These are phyloP conservation scores for Drosophila santomea DNA, from an alignment of 1,140 invertebrate genomes.

Conservation along the genomic window DNA sequence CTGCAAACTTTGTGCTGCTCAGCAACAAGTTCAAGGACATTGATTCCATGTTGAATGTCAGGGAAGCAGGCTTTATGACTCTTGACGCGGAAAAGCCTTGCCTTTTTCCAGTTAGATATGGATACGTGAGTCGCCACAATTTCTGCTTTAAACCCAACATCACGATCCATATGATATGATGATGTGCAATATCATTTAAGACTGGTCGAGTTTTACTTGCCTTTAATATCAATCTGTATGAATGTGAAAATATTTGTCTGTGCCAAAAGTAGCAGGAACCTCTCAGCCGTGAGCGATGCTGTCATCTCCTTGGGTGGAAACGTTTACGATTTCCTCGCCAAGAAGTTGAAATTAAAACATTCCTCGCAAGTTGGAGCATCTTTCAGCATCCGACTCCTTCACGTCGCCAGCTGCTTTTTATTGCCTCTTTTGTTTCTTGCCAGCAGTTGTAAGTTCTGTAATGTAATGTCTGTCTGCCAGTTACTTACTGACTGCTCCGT, in stretches of 20 bases:
- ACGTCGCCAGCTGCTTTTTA: constrained; percentile 37
- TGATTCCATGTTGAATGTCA: constrained; percentile 30
- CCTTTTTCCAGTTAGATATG: neutral
- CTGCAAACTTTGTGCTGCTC: constrained; percentile 15
- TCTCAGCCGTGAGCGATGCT: neutral
- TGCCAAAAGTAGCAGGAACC: neutral
- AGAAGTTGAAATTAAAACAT: constrained; percentile 74
- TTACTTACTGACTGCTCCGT: constrained; percentile 44
- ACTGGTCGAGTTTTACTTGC: neutral
- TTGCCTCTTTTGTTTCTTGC: constrained; percentile 44
- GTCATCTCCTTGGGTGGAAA: constrained; percentile 7
- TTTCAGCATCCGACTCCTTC: constrained; percentile 18
- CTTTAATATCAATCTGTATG: neutral
- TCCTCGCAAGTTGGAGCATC: constrained; percentile 47
- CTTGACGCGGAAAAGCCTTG: constrained; percentile 37
- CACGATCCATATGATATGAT: no score
- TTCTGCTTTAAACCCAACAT: no score
- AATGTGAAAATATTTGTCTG: neutral
- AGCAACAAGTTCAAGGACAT: constrained; percentile 68
- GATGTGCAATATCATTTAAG: neutral
- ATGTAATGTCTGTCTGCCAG: constrained; percentile 37
- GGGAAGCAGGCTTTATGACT: constrained; percentile 35
- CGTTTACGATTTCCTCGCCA: constrained; percentile 13
- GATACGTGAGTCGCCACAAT: neutral
- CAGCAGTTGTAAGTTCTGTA: constrained; percentile 45